Evolutionary conservation across 2,888 invertebrate genomes (phyloP).

Genomic region (Nemapogon koenigi): DNA sequence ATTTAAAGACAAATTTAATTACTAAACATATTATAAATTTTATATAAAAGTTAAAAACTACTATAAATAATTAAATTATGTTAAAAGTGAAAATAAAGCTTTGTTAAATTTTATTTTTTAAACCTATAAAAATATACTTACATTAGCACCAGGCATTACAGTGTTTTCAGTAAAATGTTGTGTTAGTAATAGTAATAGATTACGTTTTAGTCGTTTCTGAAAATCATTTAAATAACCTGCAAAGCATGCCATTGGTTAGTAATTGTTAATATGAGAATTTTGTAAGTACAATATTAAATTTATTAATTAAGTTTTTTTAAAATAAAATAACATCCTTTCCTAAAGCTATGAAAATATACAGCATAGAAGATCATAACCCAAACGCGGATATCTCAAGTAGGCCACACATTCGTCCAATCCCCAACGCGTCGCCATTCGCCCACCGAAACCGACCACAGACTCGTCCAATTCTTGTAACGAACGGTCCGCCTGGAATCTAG

Average conservation of each 20-base stretch:
- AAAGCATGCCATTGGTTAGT: neutral
- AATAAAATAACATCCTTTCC: too few species aligned
- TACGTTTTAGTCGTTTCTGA: constrained; percentile 3
- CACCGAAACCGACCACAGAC: too few species aligned
- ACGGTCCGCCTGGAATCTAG: too few species aligned
- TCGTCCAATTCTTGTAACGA: too few species aligned
- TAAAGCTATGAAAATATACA: too few species aligned
- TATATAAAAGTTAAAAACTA: too few species aligned
- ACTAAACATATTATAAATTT: too few species aligned
- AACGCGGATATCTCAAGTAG: too few species aligned
- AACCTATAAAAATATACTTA: constrained; percentile 27
- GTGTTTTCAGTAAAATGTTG: constrained; percentile 51
- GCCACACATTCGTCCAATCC: too few species aligned
- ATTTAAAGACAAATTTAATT: too few species aligned
- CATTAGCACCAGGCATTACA: constrained; percentile 49
- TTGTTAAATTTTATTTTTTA: neutral
- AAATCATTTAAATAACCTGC: constrained; percentile 1
- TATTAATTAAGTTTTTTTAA: neutral
- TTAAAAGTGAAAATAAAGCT: neutral
- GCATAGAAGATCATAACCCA: too few species aligned
- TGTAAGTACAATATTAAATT: neutral
- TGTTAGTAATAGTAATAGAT: constrained; percentile 23
- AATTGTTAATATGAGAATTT: neutral
- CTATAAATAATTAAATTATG: neutral
- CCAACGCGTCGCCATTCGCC: too few species aligned